Conservation (phyloP, 2,797 vertebrate genomes). For the Heteromormyrus szaboi region DNA sequence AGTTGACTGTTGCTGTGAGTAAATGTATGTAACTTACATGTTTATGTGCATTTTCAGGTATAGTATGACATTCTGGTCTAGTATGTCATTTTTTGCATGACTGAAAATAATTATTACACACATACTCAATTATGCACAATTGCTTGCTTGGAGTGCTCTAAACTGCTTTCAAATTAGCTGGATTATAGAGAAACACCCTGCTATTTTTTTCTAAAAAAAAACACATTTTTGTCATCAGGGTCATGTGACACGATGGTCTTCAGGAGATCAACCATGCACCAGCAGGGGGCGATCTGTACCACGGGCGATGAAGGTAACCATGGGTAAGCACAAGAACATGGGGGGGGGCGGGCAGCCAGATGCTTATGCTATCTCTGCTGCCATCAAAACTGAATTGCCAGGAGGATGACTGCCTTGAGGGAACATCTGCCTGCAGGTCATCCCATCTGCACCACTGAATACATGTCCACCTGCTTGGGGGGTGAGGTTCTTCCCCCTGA, state of each 20-base stretch:
- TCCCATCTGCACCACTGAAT: neutral
- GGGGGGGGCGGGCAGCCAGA: neutral
- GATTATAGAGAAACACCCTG: neutral
- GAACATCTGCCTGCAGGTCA: neutral
- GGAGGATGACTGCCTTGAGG: neutral
- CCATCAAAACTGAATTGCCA: neutral
- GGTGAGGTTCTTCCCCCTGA: neutral
- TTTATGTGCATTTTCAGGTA: neutral
- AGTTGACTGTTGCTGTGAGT: neutral
- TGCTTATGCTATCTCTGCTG: neutral
- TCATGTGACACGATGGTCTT: neutral
- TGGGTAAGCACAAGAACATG: neutral
- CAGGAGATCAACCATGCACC: neutral
- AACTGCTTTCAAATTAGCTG: neutral
- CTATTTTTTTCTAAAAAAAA: neutral
- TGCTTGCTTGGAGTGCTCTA: neutral
- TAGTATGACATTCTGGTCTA: neutral
- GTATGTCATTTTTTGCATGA: neutral
- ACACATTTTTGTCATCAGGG: neutral
- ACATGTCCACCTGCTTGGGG: neutral
- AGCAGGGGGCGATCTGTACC: neutral
- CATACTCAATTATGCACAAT: neutral
- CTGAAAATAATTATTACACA: neutral
- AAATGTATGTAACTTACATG: neutral
- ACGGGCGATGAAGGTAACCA: neutral